Base-by-base conservation (phyloP, 2,113 vertebrate species). In the Leptosomus discolor region DNA sequence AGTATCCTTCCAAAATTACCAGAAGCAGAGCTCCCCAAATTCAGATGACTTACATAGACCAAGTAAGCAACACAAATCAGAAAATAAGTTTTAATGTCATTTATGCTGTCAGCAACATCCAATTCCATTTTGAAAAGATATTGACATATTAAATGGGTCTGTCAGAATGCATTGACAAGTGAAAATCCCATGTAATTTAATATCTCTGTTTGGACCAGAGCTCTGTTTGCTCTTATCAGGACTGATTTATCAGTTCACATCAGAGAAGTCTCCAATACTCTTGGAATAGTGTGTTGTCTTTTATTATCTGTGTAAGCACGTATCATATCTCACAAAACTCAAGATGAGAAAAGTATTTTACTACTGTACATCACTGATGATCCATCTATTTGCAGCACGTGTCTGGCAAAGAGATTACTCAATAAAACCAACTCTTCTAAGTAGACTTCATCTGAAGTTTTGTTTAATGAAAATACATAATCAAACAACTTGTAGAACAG, bases 191-290 rank as follows among this genome's bases (percentile, higher is more conserved):
- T 57, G 46, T 94, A 96, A 98, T 60, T 91, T 24, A 96, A 87
- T 97, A 97, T 69, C 50, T 94, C 85, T 17, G 6, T 90, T 94
- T 92, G 51, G 50, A 88, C 68, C 97, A 65, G 79, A 97, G 83
- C 51, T 94, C 87, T 70, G 45, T 95, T 97, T 97, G 92, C 85
- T 97, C 79, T 97, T 94, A 97, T 90, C 91, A 92, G 63, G 85
- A 85, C 75, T 94, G 91, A 92, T 94, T 82, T 95, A 96, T 98
- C 96, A 95, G 57, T 79, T 97, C 70, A 88, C 87, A 96, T 94
- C 91, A 91, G 45, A 83, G 61, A 79, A 85, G 57, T 83, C 91
- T 86, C 86, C 51, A 60, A 81, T 79, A 90, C 39, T 68, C 37
- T 79, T 69, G 91, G 54, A 96, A 83, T 78, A 94, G 90, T 19